Evolutionary conservation across 2,888 invertebrate species (phyloP).

Genomic region (Invenusta paracnida): DNA sequence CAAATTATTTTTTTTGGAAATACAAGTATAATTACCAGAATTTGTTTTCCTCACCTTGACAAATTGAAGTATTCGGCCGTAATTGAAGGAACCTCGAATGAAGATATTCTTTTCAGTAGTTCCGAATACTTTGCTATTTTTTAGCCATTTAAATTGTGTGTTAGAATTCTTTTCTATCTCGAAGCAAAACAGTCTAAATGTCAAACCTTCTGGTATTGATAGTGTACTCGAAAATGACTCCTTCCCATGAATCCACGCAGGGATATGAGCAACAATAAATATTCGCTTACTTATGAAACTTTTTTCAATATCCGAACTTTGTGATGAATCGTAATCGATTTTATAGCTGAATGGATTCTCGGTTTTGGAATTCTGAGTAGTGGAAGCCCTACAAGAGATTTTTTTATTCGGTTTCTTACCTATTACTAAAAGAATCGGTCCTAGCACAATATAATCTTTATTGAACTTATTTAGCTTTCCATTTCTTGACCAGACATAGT

Average conservation of each 20-base stretch:
- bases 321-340: too few species aligned
- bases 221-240: too few species aligned
- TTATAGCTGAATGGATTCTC: too few species aligned
- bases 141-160: not conserved
- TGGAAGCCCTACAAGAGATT: too few species aligned
- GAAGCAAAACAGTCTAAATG: not conserved
- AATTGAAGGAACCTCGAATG: too few species aligned
- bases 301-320: too few species aligned
- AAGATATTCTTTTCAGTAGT: not conserved
- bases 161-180: not conserved
- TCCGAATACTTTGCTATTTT: not conserved
- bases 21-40: not conserved
- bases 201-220: not conserved
- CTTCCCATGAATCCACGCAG: too few species aligned
- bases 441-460: not conserved
- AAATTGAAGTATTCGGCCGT: not conserved
- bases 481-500: too few species aligned
- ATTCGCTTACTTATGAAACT: too few species aligned
- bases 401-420: too few species aligned
- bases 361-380: too few species aligned
- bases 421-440: not conserved
- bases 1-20: not conserved
- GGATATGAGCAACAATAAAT: too few species aligned
- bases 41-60: not conserved
- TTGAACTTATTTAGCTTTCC: not conserved